A percentile compares a stretch with the other conserved stretches of the same genome.
phyloP scores from a whole-genome alignment of 1,140 invertebrate species.

The Drosophila pachea region DNA sequence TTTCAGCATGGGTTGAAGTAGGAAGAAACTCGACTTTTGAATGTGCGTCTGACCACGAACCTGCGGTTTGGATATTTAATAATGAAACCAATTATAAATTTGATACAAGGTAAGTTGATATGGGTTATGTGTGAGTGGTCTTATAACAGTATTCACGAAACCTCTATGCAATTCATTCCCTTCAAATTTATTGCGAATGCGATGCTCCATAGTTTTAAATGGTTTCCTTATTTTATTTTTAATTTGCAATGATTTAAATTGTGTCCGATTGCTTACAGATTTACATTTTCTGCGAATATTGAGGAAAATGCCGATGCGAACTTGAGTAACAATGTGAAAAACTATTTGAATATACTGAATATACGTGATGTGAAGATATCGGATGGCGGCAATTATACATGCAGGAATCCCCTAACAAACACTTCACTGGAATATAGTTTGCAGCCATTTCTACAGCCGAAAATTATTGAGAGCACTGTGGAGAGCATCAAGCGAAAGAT shows the following conservation, averaged over 20 bases:
- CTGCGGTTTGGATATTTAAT: slow-evolving; percentile 79
- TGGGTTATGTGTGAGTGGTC: neutral
- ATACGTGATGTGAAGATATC: slow-evolving; percentile 77
- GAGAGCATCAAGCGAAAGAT: slow-evolving; percentile 80
- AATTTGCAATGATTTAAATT: neutral
- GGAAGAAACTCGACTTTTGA: slow-evolving; percentile 79
- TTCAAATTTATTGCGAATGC: too few species aligned
- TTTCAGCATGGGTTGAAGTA: slow-evolving; percentile 61
- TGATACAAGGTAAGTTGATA: slow-evolving; percentile 61
- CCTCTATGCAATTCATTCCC: too few species aligned
- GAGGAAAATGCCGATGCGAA: slow-evolving; percentile 37
- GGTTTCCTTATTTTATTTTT: neutral
- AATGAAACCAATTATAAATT: slow-evolving; percentile 79
- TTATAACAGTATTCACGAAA: neutral
- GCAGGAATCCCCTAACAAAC: slow-evolving; percentile 72
- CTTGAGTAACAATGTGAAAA: slow-evolving; percentile 34
- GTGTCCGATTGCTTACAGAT: slow-evolving; percentile 26
- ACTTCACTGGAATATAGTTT: slow-evolving; percentile 61
- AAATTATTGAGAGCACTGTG: slow-evolving; percentile 79
- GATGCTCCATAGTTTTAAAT: neutral
- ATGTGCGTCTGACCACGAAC: slow-evolving; percentile 77
- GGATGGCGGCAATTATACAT: slow-evolving; percentile 80
- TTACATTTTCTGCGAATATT: slow-evolving; percentile 26
- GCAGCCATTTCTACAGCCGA: slow-evolving; percentile 79
- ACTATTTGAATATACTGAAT: slow-evolving; percentile 54